Percentiles rank a stretch among this genome's conserved stretches.
These are phyloP conservation scores for Chaetodon trifascialis DNA, from an alignment of 2,113 vertebrate species.

Conservation along the genomic window DNA sequence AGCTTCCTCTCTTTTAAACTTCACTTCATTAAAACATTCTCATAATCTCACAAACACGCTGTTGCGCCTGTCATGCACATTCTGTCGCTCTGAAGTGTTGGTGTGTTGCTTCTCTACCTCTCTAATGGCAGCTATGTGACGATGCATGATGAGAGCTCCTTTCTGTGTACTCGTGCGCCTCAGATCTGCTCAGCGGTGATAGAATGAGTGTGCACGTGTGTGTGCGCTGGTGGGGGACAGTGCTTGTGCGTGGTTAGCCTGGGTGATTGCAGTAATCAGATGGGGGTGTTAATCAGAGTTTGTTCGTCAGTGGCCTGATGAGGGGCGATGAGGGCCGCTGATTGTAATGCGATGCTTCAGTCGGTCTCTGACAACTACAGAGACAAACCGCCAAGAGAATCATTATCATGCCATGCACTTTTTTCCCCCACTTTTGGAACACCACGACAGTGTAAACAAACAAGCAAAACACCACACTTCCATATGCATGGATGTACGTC, in stretches of 20 bases:
- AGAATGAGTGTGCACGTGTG: conserved; percentile 5
- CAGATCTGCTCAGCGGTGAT: conserved; percentile 14
- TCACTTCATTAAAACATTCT: conserved; percentile 20
- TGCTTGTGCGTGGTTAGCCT: conserved; percentile 65
- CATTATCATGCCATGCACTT: conserved; percentile 64
- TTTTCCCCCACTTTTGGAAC: conserved; percentile 23
- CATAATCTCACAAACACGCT: conserved; percentile 18
- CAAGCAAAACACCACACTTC: conserved; percentile 62
- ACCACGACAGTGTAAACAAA: conserved; percentile 75
- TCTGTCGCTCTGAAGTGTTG: conserved; percentile 21
- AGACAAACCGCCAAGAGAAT: conserved; percentile 73
- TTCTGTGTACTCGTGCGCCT: conserved; percentile 39
- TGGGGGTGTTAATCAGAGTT: conserved; percentile 86
- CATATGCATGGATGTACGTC: conserved; percentile 28
- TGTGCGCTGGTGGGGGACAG: conserved; percentile 56
- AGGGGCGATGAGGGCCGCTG: conserved; percentile 83
- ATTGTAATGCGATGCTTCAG: conserved; percentile 85
- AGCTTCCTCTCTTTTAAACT: conserved; percentile 2
- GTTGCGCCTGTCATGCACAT: background rate
- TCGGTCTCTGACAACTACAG: conserved; percentile 67
- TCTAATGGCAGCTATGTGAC: conserved; percentile 44
- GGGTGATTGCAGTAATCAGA: conserved; percentile 89
- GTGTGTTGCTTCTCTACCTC: conserved; percentile 44
- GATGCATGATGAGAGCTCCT: conserved; percentile 48
- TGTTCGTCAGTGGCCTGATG: conserved; percentile 86